Percentiles rank a stretch among this genome's conserved stretches.
Conservation (phyloP, 2,113 vertebrate genomes). For the Rhinopithecus roxellana region DNA sequence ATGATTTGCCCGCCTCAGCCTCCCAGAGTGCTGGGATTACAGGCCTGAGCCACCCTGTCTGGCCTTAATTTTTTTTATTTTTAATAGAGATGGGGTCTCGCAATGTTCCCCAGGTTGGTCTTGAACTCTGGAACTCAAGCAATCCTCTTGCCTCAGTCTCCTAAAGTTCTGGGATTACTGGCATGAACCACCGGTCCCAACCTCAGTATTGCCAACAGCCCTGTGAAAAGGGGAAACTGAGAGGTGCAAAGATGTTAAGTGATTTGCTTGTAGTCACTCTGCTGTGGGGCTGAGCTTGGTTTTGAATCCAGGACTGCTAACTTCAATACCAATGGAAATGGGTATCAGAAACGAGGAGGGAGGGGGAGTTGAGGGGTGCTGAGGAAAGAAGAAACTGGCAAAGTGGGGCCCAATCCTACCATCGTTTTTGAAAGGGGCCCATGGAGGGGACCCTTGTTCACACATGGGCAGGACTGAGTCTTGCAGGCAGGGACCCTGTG, state of each 20-base stretch:
- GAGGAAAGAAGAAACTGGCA: not conserved
- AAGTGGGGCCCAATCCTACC: not conserved
- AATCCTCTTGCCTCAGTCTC: no score
- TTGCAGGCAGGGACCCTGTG: not conserved
- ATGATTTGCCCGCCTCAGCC: no score
- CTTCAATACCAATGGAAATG: not conserved
- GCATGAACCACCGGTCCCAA: no score
- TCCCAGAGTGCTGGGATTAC: no score
- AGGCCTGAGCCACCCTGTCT: accelerated
- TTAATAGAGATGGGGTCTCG: no score
- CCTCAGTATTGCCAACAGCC: not conserved
- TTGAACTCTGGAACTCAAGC: no score
- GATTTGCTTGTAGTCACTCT: not conserved
- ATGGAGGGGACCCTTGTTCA: not conserved
- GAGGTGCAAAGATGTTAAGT: not conserved
- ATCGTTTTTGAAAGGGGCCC: not conserved
- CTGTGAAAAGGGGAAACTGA: not conserved
- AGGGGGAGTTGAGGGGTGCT: not conserved
- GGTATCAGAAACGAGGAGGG: not conserved
- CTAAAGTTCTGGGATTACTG: no score
- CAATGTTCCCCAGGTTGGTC: no score
- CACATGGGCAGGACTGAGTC: not conserved
- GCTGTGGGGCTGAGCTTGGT: not conserved
- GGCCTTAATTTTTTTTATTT: no score
- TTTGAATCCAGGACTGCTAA: not conserved